Conservation (phyloP, 2,113 vertebrate species). For the Mustelus asterias region DNA sequence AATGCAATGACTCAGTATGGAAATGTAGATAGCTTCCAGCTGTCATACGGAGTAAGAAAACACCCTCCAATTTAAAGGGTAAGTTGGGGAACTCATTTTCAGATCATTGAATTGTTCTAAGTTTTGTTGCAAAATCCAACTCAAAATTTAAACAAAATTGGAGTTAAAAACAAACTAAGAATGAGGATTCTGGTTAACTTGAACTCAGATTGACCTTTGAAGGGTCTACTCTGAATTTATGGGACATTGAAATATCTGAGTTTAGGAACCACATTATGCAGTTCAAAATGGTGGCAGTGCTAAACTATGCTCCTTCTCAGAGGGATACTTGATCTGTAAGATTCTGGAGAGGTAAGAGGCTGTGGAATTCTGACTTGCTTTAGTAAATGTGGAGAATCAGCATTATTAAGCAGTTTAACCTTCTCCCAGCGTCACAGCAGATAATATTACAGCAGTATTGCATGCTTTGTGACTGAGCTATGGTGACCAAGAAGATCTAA, state of each 20-base stretch:
- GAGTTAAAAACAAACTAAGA: background rate
- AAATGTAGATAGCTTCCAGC: background rate
- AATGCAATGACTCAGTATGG: background rate
- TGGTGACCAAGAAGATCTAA: background rate
- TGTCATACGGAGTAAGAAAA: background rate
- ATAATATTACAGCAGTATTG: background rate
- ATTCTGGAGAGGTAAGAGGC: background rate
- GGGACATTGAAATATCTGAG: background rate
- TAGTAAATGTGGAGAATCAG: background rate
- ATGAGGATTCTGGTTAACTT: background rate
- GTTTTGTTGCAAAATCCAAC: background rate
- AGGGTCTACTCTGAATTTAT: background rate
- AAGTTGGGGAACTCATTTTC: background rate
- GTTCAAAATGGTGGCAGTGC: background rate
- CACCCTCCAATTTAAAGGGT: background rate
- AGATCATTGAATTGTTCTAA: background rate
- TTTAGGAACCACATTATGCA: background rate
- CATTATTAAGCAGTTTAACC: background rate
- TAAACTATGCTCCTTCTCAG: background rate
- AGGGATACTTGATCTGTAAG: background rate
- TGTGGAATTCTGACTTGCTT: background rate
- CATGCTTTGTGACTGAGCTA: background rate
- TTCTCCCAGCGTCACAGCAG: background rate
- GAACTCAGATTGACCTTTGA: background rate
- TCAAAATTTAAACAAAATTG: background rate